Base-by-base conservation (phyloP, 2,888 invertebrate species). In the Resseliella maxima region DNA sequence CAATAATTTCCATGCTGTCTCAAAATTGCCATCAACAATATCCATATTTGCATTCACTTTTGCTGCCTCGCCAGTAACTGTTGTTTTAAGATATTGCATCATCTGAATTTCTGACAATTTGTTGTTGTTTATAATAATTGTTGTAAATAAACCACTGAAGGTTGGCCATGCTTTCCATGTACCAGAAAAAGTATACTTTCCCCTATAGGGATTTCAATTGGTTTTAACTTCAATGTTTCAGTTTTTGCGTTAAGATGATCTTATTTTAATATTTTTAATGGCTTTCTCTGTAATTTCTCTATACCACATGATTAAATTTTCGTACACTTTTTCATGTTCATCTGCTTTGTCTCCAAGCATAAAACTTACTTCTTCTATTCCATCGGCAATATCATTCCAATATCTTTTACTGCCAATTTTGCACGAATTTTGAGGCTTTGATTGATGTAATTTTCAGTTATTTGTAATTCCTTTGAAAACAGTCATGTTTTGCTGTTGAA, bases 1-100 rank as follows among this genome's bases (percentile, higher is more conserved):
- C 3, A 64, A 18, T 31, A 64, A 27, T n/a, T 31, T 64, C 64
- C 64, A 64, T 10, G 64, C 64, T 27, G 24, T 27, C 18, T 64
- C 64, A 64, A 64, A 64, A 15, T 64, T 21, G 3, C 15, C 27
- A 18, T 64, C 64, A n/a, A 64, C 15, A 10, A 64, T 64, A 27
- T 27, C 27, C 64, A 64, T 5, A 6, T 64, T 24, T 27, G 64
- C 64, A 64, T 24, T 64, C 8, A 64, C 6, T 24, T 64, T 64
- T 64, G 64, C 64, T 10, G 64, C 64, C 15, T 64, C 64, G 1
- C 64, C 64, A 6, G 3, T 21, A 5, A 64, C 64, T 10, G 24
- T 64, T 10, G 64, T 64, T 64, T 64, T 64, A 3, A 64, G 24
- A 64, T 64, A 64, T 15, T 64, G 64, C 64, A 64, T 64, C 15